Evolutionary conservation across 2,888 invertebrate genomes (phyloP).

Genomic region (Odontocolon sp.): DNA sequence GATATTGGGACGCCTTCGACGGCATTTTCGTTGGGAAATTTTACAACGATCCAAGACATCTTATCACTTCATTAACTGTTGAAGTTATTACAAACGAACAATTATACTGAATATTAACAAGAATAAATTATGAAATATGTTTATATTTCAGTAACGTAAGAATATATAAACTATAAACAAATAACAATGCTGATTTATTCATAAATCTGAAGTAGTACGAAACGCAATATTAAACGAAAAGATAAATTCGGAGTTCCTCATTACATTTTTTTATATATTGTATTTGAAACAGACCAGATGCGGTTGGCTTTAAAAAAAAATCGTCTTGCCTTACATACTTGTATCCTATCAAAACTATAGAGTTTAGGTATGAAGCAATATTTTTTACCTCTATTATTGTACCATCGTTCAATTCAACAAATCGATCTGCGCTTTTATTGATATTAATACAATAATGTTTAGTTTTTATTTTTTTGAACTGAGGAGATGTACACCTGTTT

Average conservation of each 20-base stretch:
- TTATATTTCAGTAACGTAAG: neutral
- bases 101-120: neutral
- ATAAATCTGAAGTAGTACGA: too few relatives aligned
- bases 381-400: slow-evolving; percentile 9
- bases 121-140: neutral
- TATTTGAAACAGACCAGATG: slow-evolving; percentile 1
- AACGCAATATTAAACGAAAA: neutral
- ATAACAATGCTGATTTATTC: neutral
- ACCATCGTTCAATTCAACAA: slow-evolving; percentile 4
- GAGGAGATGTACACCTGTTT: slow-evolving; percentile 40
- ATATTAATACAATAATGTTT: slow-evolving; percentile 49
- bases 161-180: neutral
- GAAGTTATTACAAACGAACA: neutral
- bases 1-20: slow-evolving; percentile 3
- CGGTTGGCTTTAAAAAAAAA: slow-evolving; percentile 3
- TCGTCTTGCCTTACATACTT: neutral
- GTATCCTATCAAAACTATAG: slow-evolving; percentile 5
- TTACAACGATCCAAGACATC: slow-evolving; percentile 5
- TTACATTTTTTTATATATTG: neutral
- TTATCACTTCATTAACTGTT: neutral
- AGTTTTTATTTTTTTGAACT: slow-evolving; percentile 50
- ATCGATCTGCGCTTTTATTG: slow-evolving; percentile 39
- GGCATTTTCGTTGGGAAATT: neutral
- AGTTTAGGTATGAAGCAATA: neutral
- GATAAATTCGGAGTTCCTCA: neutral